Evolutionary conservation across 2,888 invertebrate species (phyloP).

Genomic region (Autographa pulchrina): DNA sequence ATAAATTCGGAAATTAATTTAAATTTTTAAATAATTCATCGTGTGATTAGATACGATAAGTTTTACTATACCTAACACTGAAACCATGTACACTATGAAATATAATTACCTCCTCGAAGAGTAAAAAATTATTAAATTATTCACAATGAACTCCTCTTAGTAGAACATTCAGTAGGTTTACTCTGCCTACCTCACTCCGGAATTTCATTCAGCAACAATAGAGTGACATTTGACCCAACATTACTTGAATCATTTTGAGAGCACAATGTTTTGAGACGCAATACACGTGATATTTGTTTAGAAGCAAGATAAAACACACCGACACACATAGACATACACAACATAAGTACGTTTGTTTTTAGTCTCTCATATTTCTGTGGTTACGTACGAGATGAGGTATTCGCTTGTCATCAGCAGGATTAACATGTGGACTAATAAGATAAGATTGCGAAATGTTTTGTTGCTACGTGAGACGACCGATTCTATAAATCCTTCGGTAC

Average conservation of each 20-base stretch:
- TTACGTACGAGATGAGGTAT: constrained; percentile 58
- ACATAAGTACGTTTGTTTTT: constrained; percentile 40
- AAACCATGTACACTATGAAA: too few relatives aligned
- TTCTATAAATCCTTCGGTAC: constrained; percentile 8
- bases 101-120: too few relatives aligned
- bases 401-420: constrained; percentile 54
- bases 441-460: constrained; percentile 59
- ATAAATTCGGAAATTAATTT: too few relatives aligned
- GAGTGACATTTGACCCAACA: constrained; percentile 1
- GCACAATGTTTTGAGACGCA: constrained; percentile 4
- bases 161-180: too few relatives aligned
- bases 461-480: constrained; percentile 44
- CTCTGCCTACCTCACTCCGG: too few relatives aligned
- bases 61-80: too few relatives aligned
- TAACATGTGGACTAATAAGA: constrained; percentile 50
- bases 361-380: constrained; percentile 46
- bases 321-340: constrained; percentile 10
- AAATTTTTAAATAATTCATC: too few relatives aligned
- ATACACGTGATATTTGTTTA: constrained; percentile 42
- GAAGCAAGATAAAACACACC: constrained; percentile 32
- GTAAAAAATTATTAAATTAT: too few relatives aligned
- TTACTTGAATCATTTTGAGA: background rate
- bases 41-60: too few relatives aligned
- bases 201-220: background rate
- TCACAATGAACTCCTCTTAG: too few relatives aligned